Evolutionary conservation across 2,888 invertebrate species (phyloP), one percentile per base, ranked within the genome.

Genomic region (Drosophila fulvimacula): DNA sequence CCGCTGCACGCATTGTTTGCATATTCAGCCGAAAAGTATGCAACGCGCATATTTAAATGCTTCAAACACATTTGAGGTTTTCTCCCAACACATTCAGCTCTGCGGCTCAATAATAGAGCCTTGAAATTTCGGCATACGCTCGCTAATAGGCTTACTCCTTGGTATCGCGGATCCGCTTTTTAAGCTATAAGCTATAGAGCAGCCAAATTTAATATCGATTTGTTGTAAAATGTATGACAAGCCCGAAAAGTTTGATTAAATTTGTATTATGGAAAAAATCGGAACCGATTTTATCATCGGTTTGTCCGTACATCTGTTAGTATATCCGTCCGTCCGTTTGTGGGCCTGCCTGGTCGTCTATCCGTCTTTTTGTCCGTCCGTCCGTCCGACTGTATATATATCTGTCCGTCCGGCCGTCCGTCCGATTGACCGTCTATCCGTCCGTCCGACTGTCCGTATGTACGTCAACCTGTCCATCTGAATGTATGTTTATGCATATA

Each of bases 1-100:
- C 24, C 58, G 27, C 39, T 39, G 67, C 73, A 66, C 73, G 74
- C 77, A 63, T 71, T 82, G 79, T 81, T 73, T 69, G 70, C 68
- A 69, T 66, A 60, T 71, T 66, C 70, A 64, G 46, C 81, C 76
- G 19, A 76, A 79, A 85, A 82, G 75, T 79, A 81, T 82, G 79
- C 83, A 85, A 60, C 58, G 64, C 66, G 75, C 73, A 81, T 85
- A 82, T 85, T 77, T 76, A 81, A 82, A 85, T 82, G 66, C 56
- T 53, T 68, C 67, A 67, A 59, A 32, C 34, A 51, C 51, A 51
- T 34, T 34, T 34, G 51, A 36, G 51, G 36, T 51, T 34, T 51
- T 21, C 34, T 13, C 17, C 19, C 32, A 48, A 48, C 48, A 32
- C 48, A 48, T 32, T 48, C 32, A 3, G 30, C 48, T 11, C 30